Base-by-base conservation (phyloP, 2,113 vertebrate species). In the Mirounga angustirostris region DNA sequence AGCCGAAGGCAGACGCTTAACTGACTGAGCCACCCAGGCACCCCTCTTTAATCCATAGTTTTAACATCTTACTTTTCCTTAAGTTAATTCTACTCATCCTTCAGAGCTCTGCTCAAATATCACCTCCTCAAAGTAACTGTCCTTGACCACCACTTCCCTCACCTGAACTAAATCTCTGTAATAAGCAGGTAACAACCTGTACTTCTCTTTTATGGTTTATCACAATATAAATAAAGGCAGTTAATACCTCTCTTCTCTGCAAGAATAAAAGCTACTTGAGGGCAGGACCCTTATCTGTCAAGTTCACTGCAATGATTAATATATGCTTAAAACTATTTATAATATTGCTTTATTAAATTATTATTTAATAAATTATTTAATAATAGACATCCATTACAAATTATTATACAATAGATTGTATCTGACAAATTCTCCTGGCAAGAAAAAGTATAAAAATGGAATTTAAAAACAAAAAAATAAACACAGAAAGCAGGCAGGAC, bases 381-480 rank as follows among this genome's bases (percentile, higher is more conserved):
- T 90, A 89, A 73, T 46, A 86, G 24, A 71, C 9, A 80, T 59
- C 11, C 50, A 86, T 83, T 88, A 88, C 7, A 88, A 82, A 89
- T 92, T 71, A 92, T 71, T 61, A 61, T 16, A 71, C 10, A 80
- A n/a, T 80, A 86, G 21, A 58, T 7, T 85, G 33, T 74, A 84
- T 71, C 63, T 85, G 65, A 78, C 26, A 15, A 92, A 97, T 52
- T 96, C 58, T 92, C 33, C 52, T 43, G n/a, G 26, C 76, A 83
- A 95, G 24, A 84, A 94, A 80, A 95, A 43, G n/a, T 69, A 43
- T 46, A 91, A 88, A 82, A 92, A 80, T 26, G 81, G n/a, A 26
- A 65, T 50, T 87, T 50, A 82, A 94, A 95, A 90, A 58, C 33
- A 82, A 85, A 74, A 18, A 67, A 65, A 73, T 9, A 43, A 11